Conservation (phyloP, 2,888 invertebrate genomes). For the Tillus elongatus region DNA sequence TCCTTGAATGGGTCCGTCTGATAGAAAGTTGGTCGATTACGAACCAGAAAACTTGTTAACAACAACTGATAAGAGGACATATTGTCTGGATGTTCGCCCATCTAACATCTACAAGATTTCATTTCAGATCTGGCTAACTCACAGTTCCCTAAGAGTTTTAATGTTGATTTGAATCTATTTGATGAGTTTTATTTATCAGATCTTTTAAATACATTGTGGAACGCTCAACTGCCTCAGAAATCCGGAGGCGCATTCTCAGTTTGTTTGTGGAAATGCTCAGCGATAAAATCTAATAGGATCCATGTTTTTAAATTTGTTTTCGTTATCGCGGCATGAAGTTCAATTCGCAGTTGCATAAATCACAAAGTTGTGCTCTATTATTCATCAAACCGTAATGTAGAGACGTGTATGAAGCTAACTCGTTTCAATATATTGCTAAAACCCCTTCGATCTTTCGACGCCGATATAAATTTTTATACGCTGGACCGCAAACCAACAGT, state of each 20-base stretch:
- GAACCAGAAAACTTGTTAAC: slow-evolving; percentile 41
- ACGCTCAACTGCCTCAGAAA: no score
- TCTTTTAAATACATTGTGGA: slow-evolving; percentile 32
- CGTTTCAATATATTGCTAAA: no score
- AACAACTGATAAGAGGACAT: slow-evolving; percentile 40
- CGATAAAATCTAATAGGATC: slow-evolving; percentile 34
- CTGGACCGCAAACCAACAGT: no score
- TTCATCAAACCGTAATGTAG: no score
- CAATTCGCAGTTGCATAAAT: no score
- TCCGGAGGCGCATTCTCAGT: no score
- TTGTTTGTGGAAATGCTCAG: slow-evolving; percentile 32
- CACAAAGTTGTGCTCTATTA: no score
- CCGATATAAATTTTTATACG: no score
- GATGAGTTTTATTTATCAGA: slow-evolving; percentile 43
- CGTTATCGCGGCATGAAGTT: slow-evolving; percentile 25
- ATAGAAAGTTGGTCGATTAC: slow-evolving; percentile 36
- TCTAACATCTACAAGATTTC: slow-evolving; percentile 37
- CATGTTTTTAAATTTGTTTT: slow-evolving; percentile 35
- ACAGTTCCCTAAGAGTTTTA: slow-evolving; percentile 34
- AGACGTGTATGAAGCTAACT: no score
- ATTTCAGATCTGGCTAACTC: slow-evolving; percentile 40
- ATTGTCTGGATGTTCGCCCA: slow-evolving; percentile 41
- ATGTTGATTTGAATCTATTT: slow-evolving; percentile 43
- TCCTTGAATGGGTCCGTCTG: background rate
- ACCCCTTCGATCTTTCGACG: no score